phyloP scores from a whole-genome alignment of 2,888 invertebrate genomes.

The Alitta virens region DNA sequence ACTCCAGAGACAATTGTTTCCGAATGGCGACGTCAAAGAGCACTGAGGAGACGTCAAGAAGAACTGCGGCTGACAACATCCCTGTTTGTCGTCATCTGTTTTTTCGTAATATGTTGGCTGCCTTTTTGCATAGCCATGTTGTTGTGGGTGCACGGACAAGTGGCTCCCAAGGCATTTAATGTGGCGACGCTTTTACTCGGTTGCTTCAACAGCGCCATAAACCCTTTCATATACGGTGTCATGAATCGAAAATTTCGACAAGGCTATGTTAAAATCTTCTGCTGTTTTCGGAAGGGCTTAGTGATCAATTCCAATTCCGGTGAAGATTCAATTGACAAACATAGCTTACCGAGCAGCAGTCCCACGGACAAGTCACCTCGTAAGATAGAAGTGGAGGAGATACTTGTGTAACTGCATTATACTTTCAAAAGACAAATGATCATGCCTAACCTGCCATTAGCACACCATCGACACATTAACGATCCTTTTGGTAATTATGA shows the following conservation, averaged over 20 bases:
- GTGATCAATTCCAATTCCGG: no score
- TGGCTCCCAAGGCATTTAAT: slow-evolving; percentile 33
- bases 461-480: no score
- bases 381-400: no score
- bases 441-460: no score
- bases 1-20: background rate
- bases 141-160: slow-evolving; percentile 32
- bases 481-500: no score
- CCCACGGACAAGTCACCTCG: no score
- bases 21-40: background rate
- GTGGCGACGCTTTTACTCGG: slow-evolving; percentile 44
- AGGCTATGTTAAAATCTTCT: slow-evolving; percentile 33
- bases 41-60: slow-evolving; percentile 22
- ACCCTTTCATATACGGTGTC: slow-evolving; percentile 47
- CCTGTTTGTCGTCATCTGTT: slow-evolving; percentile 38
- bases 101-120: slow-evolving; percentile 47
- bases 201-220: slow-evolving; percentile 44
- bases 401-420: no score
- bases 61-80: slow-evolving; percentile 38
- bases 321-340: no score
- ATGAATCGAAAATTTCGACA: slow-evolving; percentile 42
- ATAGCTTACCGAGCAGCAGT: no score
- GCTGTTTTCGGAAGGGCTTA: background rate
- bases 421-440: no score
- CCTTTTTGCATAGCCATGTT: slow-evolving; percentile 50